Percentiles rank a stretch among this genome's conserved stretches.
Evolutionary conservation across 1,140 invertebrate genomes (phyloP).

Genomic region (Euborellia annulipes): DNA sequence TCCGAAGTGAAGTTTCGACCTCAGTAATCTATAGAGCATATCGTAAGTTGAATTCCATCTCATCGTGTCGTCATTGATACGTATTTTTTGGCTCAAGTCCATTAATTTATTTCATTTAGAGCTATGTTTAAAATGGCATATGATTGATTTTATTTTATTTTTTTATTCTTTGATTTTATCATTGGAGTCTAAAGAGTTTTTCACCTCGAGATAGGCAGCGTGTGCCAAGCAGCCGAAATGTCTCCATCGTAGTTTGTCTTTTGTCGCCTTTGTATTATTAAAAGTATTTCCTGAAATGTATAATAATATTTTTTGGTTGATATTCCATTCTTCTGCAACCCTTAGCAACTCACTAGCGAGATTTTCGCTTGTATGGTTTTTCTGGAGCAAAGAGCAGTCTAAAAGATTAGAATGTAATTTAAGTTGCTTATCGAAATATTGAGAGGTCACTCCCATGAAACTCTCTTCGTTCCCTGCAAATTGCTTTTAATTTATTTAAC

Average conservation of each 20-base stretch:
- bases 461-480: conserved; percentile 7
- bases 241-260: conserved; percentile 11
- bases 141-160: neutral
- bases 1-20: neutral
- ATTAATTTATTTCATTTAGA: neutral
- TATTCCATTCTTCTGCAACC: conserved; percentile 12
- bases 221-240: conserved; percentile 18
- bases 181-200: conserved; percentile 8
- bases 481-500: neutral
- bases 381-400: conserved; percentile 6
- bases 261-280: conserved; percentile 16
- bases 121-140: conserved; percentile 3
- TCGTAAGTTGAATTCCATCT: conserved; percentile 12
- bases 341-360: conserved; percentile 8
- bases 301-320: conserved; percentile 13
- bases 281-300: conserved; percentile 15
- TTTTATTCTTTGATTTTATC: neutral
- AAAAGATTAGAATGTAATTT: conserved; percentile 10
- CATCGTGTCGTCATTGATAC: conserved; percentile 7
- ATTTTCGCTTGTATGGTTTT: conserved; percentile 8
- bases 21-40: conserved; percentile 8
- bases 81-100: conserved; percentile 4
- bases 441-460: conserved; percentile 12
- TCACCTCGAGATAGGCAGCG: conserved; percentile 15
- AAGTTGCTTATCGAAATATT: conserved; percentile 12